Evolutionary conservation across 2,113 vertebrate genomes (phyloP).

Genomic region (Phalacrocorax aristotelis): DNA sequence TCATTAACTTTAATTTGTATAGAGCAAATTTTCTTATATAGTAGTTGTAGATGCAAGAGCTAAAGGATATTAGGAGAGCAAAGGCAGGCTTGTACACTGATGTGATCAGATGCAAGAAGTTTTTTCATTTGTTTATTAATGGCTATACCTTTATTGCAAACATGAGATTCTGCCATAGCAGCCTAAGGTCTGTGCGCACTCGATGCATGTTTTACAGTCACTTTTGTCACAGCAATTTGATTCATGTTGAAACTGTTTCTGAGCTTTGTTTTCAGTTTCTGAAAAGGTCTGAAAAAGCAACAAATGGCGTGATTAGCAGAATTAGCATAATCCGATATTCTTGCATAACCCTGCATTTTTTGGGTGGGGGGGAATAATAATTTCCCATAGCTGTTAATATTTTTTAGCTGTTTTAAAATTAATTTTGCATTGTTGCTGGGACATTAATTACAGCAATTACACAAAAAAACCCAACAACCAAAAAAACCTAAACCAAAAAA

Average conservation of each 20-base stretch:
- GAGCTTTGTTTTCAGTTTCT: neutral
- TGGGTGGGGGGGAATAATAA: neutral
- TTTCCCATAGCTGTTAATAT: neutral
- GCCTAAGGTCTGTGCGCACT: neutral
- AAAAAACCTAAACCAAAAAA: too few species aligned
- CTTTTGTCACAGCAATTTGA: neutral
- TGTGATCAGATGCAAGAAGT: neutral
- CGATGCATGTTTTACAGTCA: neutral
- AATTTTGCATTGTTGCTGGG: neutral
- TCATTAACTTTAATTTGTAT: slow-evolving; percentile 36
- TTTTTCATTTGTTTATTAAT: neutral
- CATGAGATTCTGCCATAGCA: neutral
- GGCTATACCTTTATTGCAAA: neutral
- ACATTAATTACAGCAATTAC: neutral
- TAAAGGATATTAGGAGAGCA: slow-evolving; percentile 1
- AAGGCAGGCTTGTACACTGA: neutral
- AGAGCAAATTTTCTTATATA: neutral
- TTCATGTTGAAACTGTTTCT: neutral
- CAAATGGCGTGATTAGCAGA: neutral
- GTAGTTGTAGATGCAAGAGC: slow-evolving; percentile 3
- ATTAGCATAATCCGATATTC: neutral
- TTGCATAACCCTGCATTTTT: neutral
- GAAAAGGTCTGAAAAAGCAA: neutral
- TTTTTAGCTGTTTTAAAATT: neutral
- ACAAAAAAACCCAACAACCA: neutral